phyloP scores from a whole-genome alignment of 2,113 vertebrate genomes.

The Corydoras maculifer region DNA sequence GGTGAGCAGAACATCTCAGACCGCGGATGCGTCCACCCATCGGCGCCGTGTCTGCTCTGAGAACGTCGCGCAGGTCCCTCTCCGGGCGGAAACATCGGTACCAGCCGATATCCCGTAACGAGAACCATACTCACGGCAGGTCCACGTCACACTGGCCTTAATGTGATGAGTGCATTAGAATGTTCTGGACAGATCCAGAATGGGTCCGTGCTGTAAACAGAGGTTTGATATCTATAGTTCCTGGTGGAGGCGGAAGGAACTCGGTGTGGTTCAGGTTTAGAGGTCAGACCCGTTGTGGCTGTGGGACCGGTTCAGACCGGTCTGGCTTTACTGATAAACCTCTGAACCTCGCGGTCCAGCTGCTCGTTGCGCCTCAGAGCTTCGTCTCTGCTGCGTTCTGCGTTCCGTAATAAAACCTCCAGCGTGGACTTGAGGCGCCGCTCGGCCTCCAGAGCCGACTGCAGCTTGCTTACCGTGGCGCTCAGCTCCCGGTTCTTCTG shows the following conservation, averaged over 20 bases:
- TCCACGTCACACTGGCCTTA: background rate
- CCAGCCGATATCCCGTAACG: slow-evolving; percentile 16
- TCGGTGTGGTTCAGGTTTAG: no score
- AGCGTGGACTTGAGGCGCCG: slow-evolving; percentile 61
- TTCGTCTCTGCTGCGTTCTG: slow-evolving; percentile 63
- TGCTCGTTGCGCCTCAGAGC: slow-evolving; percentile 67
- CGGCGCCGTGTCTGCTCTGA: no score
- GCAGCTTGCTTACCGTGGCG: slow-evolving; percentile 74
- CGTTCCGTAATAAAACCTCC: slow-evolving; percentile 64
- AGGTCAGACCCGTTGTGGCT: background rate
- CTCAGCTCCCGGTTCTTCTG: slow-evolving; percentile 79
- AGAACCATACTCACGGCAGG: background rate
- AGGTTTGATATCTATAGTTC: no score
- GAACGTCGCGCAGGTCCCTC: background rate
- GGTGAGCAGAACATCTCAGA: background rate
- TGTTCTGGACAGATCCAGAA: no score
- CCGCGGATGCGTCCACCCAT: no score
- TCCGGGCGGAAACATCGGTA: slow-evolving; percentile 10
- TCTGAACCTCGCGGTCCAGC: slow-evolving; percentile 72
- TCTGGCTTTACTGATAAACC: slow-evolving; percentile 48
- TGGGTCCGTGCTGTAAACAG: no score
- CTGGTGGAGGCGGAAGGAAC: no score
- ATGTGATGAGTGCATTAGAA: no score
- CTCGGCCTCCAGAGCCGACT: slow-evolving; percentile 70
- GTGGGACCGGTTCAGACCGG: background rate